A percentile compares a stretch with the other conserved stretches of the same genome.
Evolutionary conservation across 1,140 invertebrate species (phyloP).

Genomic region (Drosophila kurseongensis): DNA sequence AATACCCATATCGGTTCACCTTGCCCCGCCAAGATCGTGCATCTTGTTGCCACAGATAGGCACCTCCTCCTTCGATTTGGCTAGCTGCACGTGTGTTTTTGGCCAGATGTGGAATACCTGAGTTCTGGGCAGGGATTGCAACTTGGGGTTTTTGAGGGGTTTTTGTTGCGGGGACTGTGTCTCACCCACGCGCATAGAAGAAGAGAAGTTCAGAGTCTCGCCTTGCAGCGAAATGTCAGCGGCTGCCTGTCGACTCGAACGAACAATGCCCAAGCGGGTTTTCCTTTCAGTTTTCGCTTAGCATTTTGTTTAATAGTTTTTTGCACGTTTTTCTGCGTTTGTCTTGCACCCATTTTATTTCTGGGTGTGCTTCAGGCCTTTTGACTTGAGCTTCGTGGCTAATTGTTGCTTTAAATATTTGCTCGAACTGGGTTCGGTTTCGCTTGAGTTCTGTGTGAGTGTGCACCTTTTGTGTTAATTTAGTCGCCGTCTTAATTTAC

Average conservation of each 20-base stretch:
- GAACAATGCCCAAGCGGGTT: slow-evolving; percentile 29
- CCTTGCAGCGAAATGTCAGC: slow-evolving; percentile 66
- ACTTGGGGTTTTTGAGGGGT: too few species aligned
- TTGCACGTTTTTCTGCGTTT: slow-evolving; percentile 27
- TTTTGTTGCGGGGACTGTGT: slow-evolving; percentile 10
- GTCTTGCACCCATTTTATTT: slow-evolving; percentile 34
- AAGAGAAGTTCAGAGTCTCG: slow-evolving; percentile 54
- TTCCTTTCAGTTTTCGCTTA: slow-evolving; percentile 30
- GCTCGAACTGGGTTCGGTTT: slow-evolving; percentile 39
- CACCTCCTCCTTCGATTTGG: slow-evolving; percentile 5
- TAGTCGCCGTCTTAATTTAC: slow-evolving; percentile 57
- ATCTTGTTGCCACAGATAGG: slow-evolving; percentile 66
- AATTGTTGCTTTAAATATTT: slow-evolving; percentile 75
- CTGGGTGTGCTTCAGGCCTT: slow-evolving; percentile 52
- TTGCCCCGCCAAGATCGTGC: slow-evolving; percentile 56
- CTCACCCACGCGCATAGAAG: slow-evolving; percentile 47
- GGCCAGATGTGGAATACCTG: slow-evolving; percentile 36
- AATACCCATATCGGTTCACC: slow-evolving; percentile 2
- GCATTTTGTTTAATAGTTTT: slow-evolving; percentile 43
- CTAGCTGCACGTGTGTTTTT: slow-evolving; percentile 51
- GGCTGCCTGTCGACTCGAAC: slow-evolving; percentile 10
- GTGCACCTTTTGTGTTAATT: slow-evolving; percentile 50
- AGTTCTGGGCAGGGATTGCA: not conserved
- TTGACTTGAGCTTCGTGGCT: slow-evolving; percentile 26
- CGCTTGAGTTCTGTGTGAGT: slow-evolving; percentile 13